Evolutionary conservation across 1,140 invertebrate species (phyloP), one percentile per base, ranked within the genome.

Genomic region (Lasioglossum albipes): DNA sequence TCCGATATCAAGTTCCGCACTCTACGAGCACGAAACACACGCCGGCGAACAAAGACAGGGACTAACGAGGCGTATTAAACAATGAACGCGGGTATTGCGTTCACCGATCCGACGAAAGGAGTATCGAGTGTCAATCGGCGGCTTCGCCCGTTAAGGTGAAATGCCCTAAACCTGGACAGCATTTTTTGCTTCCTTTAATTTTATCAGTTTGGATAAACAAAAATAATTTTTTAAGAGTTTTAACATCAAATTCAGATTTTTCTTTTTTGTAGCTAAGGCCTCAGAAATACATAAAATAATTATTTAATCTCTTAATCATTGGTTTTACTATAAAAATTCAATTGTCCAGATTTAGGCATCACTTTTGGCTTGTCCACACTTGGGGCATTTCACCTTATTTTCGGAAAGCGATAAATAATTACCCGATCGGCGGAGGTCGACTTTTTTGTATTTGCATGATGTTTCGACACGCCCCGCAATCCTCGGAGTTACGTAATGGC

Each of bases 1-100:
- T 73, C 45, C 61, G 49, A 45, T 74, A 74, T 79, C 70, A 69
- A 73, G 69, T 79, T 79, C 73, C 70, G 70, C 45, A 20, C 22
- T 62, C 61, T 57, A 45, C 36, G 22, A 79, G 77, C 41, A 79
- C 77, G 70, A 66, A 66, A 66, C 70, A 62, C 77, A 54, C 77
- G 27, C 31, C 22, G 41, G 0, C 61, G 52, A 61, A 66, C 77
- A 79, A 74, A 74, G 70, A 66, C 77, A 72, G 54, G 70, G 77
- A 79, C 65, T 79, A 79, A 74, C 74, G 49, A 62, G 20, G 66
- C 49, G 70, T 42, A 22, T 18, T 61, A 74, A 74, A 74, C 70
- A 79, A 79, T 57, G 77, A 74, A 45, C 71, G 49, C 49, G n/a
- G 52, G 22, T 59, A 57, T 74, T 79, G 74, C 54, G 62, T 67